Evolutionary conservation across 2,113 vertebrate genomes (phyloP).

Genomic region (Chinchilla lanigera): DNA sequence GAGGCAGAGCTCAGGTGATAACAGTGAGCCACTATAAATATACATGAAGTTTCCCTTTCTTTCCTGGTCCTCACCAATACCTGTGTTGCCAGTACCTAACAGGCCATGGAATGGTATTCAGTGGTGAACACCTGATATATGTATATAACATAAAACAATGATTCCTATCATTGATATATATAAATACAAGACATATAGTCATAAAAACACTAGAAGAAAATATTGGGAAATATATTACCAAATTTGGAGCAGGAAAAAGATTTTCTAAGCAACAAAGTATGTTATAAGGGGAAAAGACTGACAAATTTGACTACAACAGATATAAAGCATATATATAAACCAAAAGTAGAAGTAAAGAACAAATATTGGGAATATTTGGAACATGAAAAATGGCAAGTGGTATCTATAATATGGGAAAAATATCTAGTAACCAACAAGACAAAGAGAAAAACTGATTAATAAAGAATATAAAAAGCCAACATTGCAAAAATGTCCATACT

Average conservation of each 20-base stretch:
- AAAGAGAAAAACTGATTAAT: neutral
- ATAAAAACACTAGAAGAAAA: neutral
- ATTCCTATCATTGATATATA: neutral
- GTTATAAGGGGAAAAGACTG: neutral
- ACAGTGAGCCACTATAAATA: neutral
- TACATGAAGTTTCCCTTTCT: neutral
- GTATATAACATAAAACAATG: neutral
- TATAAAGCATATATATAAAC: neutral
- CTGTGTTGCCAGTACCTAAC: neutral
- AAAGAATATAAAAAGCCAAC: neutral
- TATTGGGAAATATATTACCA: neutral
- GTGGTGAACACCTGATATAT: neutral
- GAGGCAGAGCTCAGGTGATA: neutral
- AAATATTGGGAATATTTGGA: neutral
- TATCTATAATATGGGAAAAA: neutral
- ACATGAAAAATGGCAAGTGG: neutral
- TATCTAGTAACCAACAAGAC: neutral
- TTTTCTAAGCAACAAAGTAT: too few species aligned
- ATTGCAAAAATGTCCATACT: too few species aligned
- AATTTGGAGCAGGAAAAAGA: neutral
- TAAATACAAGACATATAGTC: neutral
- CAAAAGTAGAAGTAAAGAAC: neutral
- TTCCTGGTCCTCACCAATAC: neutral
- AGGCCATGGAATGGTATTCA: neutral
- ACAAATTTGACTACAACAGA: too few species aligned